Evolutionary conservation across 2,797 vertebrate species (phyloP).

Genomic region (Microctenopoma steveboyesi): DNA sequence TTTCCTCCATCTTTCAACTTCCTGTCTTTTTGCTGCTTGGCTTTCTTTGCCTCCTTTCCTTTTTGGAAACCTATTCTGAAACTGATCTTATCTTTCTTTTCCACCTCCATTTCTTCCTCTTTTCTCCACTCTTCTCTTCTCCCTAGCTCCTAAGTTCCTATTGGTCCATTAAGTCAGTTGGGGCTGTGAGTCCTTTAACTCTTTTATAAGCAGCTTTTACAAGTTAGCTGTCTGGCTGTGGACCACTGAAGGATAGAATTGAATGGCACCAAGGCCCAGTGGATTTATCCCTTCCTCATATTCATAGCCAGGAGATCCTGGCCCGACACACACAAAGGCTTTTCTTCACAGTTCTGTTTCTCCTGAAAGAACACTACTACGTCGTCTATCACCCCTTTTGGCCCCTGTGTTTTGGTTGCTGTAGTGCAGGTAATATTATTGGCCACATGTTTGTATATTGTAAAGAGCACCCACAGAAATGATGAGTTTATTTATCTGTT

Average conservation of each 20-base stretch:
- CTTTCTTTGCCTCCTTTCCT: conserved; percentile 4
- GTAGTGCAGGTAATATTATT: conserved; percentile 8
- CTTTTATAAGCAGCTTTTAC: conserved; percentile 72
- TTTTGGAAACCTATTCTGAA: conserved; percentile 15
- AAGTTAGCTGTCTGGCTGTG: conserved; percentile 66
- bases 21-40: background rate
- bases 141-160: conserved; percentile 37
- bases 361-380: conserved; percentile 37
- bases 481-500: too few relatives aligned
- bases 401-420: background rate
- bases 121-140: conserved; percentile 11
- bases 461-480: too few relatives aligned
- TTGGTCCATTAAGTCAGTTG: conserved; percentile 69
- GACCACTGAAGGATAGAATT: conserved; percentile 73
- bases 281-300: conserved; percentile 65
- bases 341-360: conserved; percentile 49
- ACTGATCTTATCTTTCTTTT: conserved; percentile 5
- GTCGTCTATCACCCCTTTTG: conserved; percentile 31
- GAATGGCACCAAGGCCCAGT: conserved; percentile 62
- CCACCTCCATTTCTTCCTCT: background rate
- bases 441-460: background rate
- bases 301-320: conserved; percentile 62
- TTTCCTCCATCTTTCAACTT: conserved; percentile 19
- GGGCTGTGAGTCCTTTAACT: conserved; percentile 55
- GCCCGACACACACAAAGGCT: conserved; percentile 41